Conservation (phyloP, 2,113 vertebrate species). For the Spea multiplicata region DNA sequence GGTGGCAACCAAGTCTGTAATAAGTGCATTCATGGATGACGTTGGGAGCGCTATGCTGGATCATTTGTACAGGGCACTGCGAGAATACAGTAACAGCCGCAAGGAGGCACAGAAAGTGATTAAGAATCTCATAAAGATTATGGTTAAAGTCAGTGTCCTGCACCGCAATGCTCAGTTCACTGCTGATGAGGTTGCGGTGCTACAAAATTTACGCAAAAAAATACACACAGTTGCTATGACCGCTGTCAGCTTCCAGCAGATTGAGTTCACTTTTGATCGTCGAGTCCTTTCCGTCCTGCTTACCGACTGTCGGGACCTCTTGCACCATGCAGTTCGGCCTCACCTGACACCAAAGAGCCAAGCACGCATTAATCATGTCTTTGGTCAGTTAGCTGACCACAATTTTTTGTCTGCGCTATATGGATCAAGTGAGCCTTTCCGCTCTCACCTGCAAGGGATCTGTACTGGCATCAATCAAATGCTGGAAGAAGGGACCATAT, state of each 20-base stretch:
- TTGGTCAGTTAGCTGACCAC: slow-evolving; percentile 85
- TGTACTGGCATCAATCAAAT: slow-evolving; percentile 85
- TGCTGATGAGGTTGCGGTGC: slow-evolving; percentile 73
- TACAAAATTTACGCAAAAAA: slow-evolving; percentile 84
- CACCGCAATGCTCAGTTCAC: slow-evolving; percentile 87
- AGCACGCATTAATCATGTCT: slow-evolving; percentile 87
- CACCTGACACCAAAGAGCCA: slow-evolving; percentile 93
- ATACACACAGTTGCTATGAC: slow-evolving; percentile 90
- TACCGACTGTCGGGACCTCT: slow-evolving; percentile 84
- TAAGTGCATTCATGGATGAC: slow-evolving; percentile 84
- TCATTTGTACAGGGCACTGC: slow-evolving; percentile 89
- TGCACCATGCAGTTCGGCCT: slow-evolving; percentile 84
- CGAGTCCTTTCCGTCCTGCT: slow-evolving; percentile 82
- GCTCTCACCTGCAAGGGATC: slow-evolving; percentile 77
- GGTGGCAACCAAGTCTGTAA: slow-evolving; percentile 86
- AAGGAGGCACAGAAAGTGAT: slow-evolving; percentile 89
- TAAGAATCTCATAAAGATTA: slow-evolving; percentile 92
- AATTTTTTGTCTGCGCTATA: slow-evolving; percentile 89
- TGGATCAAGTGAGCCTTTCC: slow-evolving; percentile 80
- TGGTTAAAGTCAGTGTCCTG: slow-evolving; percentile 85
- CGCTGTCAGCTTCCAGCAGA: slow-evolving; percentile 90
- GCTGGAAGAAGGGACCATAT: slow-evolving; percentile 87
- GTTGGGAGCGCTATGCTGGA: slow-evolving; percentile 90
- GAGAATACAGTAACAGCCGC: slow-evolving; percentile 90
- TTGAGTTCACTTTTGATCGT: slow-evolving; percentile 96